phyloP scores from a whole-genome alignment of 2,113 vertebrate species.

The Pachypanchax playfairii region DNA sequence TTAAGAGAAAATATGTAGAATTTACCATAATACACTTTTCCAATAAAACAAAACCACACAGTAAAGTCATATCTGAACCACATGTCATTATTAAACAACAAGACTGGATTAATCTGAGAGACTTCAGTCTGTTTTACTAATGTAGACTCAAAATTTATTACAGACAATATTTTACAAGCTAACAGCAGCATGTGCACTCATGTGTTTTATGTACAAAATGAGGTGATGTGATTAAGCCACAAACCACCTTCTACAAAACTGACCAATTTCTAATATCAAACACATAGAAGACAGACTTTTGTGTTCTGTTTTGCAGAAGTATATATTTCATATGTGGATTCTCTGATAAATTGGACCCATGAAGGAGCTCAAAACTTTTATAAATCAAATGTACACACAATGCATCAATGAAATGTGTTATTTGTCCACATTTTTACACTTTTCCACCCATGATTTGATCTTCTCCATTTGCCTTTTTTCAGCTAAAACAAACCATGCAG shows the following conservation, averaged over 20 bases:
- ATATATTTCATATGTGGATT: conserved; percentile 27
- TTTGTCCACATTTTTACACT: conserved; percentile 12
- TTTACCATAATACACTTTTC: conserved; percentile 41
- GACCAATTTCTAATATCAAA: conserved; percentile 35
- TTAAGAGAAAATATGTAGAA: conserved; percentile 33
- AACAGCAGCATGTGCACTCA: conserved; percentile 48
- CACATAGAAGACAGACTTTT: conserved; percentile 22
- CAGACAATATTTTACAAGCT: conserved; percentile 64
- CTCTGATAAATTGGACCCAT: conserved; percentile 7
- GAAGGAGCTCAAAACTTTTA: neutral
- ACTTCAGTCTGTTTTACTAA: conserved; percentile 39
- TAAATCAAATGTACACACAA: conserved; percentile 4
- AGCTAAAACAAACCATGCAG: conserved; percentile 22
- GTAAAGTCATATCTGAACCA: conserved; percentile 36
- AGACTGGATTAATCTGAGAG: conserved; percentile 38
- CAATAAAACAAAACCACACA: conserved; percentile 51
- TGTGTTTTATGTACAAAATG: conserved; percentile 58
- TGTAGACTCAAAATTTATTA: conserved; percentile 53
- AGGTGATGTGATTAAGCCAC: conserved; percentile 55
- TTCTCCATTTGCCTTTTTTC: conserved; percentile 5
- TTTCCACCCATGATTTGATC: conserved; percentile 17
- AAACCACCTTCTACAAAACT: conserved; percentile 53
- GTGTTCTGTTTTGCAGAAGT: conserved; percentile 10
- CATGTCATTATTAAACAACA: conserved; percentile 36
- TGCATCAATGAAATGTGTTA: neutral